Evolutionary conservation across 2,888 invertebrate species (phyloP).

Genomic region (Boloria selene): DNA sequence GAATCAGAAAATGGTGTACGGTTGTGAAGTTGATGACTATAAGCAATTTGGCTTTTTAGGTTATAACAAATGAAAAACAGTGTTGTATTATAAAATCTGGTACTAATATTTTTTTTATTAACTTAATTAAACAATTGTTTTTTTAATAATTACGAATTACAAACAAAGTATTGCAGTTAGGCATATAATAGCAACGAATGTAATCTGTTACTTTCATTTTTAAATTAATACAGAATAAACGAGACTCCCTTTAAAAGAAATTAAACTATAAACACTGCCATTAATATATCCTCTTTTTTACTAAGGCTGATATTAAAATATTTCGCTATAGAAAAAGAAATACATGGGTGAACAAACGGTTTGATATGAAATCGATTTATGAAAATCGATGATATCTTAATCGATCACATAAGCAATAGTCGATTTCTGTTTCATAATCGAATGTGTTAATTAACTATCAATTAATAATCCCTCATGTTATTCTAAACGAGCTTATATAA

Average conservation of each 20-base stretch:
- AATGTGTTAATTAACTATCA: too few relatives aligned
- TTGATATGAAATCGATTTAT: neutral
- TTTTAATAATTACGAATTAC: slow-evolving; percentile 6
- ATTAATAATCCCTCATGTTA: neutral
- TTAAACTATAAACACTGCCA: slow-evolving; percentile 33
- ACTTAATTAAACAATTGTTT: slow-evolving; percentile 5
- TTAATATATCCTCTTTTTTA: slow-evolving; percentile 17
- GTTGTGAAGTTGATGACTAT: slow-evolving; percentile 21
- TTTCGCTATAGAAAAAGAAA: slow-evolving; percentile 3
- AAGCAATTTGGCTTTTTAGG: slow-evolving; percentile 36
- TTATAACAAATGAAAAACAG: slow-evolving; percentile 1
- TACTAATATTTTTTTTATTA: slow-evolving; percentile 19
- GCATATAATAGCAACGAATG: slow-evolving; percentile 6
- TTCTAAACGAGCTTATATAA: slow-evolving; percentile 1
- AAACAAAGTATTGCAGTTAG: neutral
- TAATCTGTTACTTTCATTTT: neutral
- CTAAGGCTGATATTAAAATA: slow-evolving; percentile 29
- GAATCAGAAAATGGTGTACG: slow-evolving; percentile 1
- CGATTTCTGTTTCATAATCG: neutral
- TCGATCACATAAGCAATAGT: neutral
- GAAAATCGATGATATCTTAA: neutral
- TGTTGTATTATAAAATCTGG: slow-evolving; percentile 11
- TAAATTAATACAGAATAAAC: neutral
- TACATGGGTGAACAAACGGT: neutral
- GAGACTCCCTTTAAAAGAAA: slow-evolving; percentile 5